Percentiles rank a stretch among this genome's conserved stretches.
Evolutionary conservation across 2,888 invertebrate species (phyloP).

Genomic region (Spisula subtruncata): DNA sequence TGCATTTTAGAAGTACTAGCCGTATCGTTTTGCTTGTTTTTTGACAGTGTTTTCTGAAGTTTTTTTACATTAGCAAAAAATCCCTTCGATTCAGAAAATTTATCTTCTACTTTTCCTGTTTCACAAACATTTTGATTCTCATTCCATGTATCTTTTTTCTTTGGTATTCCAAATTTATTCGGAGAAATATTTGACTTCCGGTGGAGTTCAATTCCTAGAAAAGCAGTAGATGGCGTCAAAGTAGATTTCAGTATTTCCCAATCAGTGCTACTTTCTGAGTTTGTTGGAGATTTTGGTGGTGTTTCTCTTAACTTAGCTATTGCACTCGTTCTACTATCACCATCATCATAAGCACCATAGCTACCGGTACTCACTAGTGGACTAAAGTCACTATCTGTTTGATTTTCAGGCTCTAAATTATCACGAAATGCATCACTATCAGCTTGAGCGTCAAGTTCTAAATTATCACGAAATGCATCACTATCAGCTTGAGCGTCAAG

Average conservation of each 20-base stretch:
- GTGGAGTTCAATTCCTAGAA: background rate
- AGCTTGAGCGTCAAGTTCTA: background rate
- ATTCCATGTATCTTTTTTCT: background rate
- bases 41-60: background rate
- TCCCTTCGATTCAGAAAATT: background rate
- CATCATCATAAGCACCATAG: background rate
- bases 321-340: background rate
- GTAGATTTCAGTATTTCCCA: constrained; percentile 30
- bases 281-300: background rate
- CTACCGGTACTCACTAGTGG: background rate
- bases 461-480: background rate
- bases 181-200: background rate
- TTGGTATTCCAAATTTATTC: background rate
- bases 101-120: background rate
- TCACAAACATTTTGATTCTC: background rate
- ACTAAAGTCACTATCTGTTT: background rate
- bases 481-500: background rate
- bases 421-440: background rate
- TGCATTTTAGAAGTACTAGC: background rate
- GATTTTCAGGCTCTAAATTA: background rate
- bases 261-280: constrained; percentile 11
- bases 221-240: background rate
- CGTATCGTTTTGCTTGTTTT: background rate
- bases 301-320: constrained; percentile 6
- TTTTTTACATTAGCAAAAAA: background rate